A percentile compares a stretch with the other conserved stretches of the same genome.
These are phyloP conservation scores for Xestia ashworthii DNA, from an alignment of 2,888 invertebrate species.

Conservation along the genomic window DNA sequence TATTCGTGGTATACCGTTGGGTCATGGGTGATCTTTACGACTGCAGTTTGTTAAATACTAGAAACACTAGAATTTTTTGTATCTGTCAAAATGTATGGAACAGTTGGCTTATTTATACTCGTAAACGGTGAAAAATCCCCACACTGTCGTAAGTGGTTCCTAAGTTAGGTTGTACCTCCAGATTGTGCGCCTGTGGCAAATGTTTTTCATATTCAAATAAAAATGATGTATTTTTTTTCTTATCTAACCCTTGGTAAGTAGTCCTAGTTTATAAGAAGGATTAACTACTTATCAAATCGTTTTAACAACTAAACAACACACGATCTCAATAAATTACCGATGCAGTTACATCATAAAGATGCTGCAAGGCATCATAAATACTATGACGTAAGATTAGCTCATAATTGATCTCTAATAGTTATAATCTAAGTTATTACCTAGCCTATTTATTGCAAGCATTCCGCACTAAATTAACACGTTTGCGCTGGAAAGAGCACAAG, in stretches of 20 bases:
- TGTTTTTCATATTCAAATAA: too few relatives aligned
- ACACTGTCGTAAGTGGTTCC: too few relatives aligned
- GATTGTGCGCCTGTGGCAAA: too few relatives aligned
- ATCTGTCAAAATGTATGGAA: too few relatives aligned
- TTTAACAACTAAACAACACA: neutral
- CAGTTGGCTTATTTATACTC: too few relatives aligned
- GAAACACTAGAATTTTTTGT: neutral
- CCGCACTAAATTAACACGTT: constrained; percentile 49
- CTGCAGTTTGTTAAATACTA: neutral
- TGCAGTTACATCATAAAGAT: constrained; percentile 7
- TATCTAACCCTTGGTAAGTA: too few relatives aligned
- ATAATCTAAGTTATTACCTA: constrained; percentile 47
- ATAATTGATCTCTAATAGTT: constrained; percentile 54
- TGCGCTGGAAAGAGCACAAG: constrained; percentile 54
- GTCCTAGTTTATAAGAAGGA: too few relatives aligned
- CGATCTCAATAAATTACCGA: neutral
- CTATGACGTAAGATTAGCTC: constrained; percentile 31
- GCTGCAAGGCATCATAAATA: neutral
- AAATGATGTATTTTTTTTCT: too few relatives aligned
- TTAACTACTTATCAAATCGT: neutral
- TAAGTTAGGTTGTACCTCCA: too few relatives aligned
- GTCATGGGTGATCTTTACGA: constrained; percentile 8
- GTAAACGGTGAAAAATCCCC: too few relatives aligned
- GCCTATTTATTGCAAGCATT: constrained; percentile 53
- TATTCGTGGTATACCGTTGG: constrained; percentile 19